Percentiles rank a stretch among this genome's conserved stretches.
Conservation (phyloP, 2,888 invertebrate species). For the Nudaria mundana region DNA sequence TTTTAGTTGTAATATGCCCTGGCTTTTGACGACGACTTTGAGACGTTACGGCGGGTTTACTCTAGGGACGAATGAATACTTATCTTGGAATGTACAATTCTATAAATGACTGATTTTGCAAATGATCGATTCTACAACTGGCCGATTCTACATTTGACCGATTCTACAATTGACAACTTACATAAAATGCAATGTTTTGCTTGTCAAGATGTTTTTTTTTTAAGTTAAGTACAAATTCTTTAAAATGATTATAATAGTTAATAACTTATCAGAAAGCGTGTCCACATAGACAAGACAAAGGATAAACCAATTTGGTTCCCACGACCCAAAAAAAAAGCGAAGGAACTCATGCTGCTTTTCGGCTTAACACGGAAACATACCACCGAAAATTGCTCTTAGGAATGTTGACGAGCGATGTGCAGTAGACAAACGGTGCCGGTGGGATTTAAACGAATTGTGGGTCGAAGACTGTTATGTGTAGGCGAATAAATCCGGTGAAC, state of each 20-base stretch:
- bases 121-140: too few relatives aligned
- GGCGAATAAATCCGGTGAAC: slow-evolving; percentile 46
- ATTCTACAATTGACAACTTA: too few relatives aligned
- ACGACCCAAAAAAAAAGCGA: neutral
- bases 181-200: too few relatives aligned
- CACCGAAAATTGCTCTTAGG: slow-evolving; percentile 23
- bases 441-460: slow-evolving; percentile 34
- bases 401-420: slow-evolving; percentile 26
- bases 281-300: neutral
- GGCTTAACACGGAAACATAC: slow-evolving; percentile 26
- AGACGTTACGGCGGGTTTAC: too few relatives aligned
- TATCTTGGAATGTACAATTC: too few relatives aligned
- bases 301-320: slow-evolving; percentile 2
- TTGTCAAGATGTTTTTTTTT: too few relatives aligned
- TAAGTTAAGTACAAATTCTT: too few relatives aligned
- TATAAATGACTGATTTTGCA: too few relatives aligned
- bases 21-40: too few relatives aligned
- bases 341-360: neutral
- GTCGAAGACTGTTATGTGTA: slow-evolving; percentile 34
- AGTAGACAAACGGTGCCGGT: slow-evolving; percentile 24
- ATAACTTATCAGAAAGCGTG: neutral
- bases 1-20: slow-evolving; percentile 16
- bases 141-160: too few relatives aligned
- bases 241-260: too few relatives aligned
- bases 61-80: too few relatives aligned